These are phyloP conservation scores for Oreortyx pictus DNA, from an alignment of 2,797 vertebrate species.

Conservation along the genomic window DNA sequence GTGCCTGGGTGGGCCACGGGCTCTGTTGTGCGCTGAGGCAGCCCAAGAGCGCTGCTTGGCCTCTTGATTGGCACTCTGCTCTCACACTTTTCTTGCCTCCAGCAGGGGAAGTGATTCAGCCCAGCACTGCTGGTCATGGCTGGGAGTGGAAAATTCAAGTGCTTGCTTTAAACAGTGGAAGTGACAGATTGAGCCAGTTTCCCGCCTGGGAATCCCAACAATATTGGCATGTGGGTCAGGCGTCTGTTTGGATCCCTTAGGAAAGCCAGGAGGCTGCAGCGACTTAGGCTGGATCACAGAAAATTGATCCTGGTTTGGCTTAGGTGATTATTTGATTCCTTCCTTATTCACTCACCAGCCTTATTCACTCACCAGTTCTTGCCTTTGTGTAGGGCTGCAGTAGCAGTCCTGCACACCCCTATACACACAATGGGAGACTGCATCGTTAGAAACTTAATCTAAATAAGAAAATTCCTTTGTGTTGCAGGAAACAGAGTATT, in stretches of 20 bases:
- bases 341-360: neutral
- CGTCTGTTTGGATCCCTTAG: neutral
- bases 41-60: fast-evolving
- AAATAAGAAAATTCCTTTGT: conserved; percentile 36
- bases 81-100: neutral
- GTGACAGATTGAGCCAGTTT: neutral
- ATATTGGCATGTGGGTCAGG: neutral
- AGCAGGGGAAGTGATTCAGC: neutral
- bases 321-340: neutral
- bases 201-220: neutral
- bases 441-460: neutral
- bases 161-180: neutral
- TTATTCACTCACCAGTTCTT: neutral
- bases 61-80: neutral
- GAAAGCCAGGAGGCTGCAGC: neutral
- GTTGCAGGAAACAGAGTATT: conserved; percentile 29
- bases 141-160: neutral
- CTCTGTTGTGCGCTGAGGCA: neutral
- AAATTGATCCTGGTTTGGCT: conserved; percentile 17
- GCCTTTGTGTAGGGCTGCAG: neutral
- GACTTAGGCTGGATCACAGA: neutral
- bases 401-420: neutral
- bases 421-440: neutral
- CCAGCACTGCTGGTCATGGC: neutral
- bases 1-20: fast-evolving